Base-by-base conservation (phyloP, 1,140 invertebrate genomes). In the Bombus huntii region DNA sequence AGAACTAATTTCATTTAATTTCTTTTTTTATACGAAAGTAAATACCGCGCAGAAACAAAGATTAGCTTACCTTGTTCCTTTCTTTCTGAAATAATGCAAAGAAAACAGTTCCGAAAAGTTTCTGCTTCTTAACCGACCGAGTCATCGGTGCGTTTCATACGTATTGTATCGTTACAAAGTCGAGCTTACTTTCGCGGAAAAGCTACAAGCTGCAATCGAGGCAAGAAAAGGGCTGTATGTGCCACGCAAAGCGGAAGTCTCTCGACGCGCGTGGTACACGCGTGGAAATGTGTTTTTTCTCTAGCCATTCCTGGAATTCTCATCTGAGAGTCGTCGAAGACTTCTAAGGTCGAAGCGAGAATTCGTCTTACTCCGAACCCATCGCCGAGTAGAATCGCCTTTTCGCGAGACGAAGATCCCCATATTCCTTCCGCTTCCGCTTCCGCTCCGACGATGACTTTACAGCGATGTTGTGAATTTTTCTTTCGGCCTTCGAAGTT, bases 141-240 rank as follows among this genome's bases (percentile, higher is more conserved):
- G 39, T 31, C 39, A 70, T 25, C 25, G 10, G 10, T 25, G 68
- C 68, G 4, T 37, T 25, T 39, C 77, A 44, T 37, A 37, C 25
- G 42, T 25, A 79, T 79, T 79, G 77, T 78, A n/a, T 28, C 10
- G 37, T 47, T 31, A 3, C 31, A 44, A 68, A 78, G 76, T 39
- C 5, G 28, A 25, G 77, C 59, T 47, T 47, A 42, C 12, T 28
- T 79, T 68, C 42, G 62, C 77, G 42, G 77, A 71, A 79, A 68
- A 79, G 77, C 62, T 79, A 31, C n/a, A 22, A 31, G 25, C 34
- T 42, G 34, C 37, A 79, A 42, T 34, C 77, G 31, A 22, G 39
- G 59, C 37, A 18, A 44, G 39, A 71, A 66, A 42, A 31, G 44
- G 25, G 22, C 28, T n/a, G 12, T 12, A 9, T 6, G 18, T 44